Evolutionary conservation across 2,888 invertebrate species (phyloP).

Genomic region (Brachynemurus nebulosus): DNA sequence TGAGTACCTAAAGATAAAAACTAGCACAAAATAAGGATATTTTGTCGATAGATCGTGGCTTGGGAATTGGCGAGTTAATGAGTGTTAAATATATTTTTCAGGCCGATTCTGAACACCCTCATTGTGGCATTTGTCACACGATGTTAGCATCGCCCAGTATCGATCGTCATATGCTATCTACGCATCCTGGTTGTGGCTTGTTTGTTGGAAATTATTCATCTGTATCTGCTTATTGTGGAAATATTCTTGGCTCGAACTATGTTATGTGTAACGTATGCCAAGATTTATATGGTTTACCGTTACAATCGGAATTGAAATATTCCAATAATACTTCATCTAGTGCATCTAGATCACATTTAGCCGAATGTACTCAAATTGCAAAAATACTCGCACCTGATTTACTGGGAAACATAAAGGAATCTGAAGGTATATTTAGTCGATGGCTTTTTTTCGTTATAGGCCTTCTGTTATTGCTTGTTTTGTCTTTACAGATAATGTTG

Average conservation of each 20-base stretch:
- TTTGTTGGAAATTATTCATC: constrained; percentile 32
- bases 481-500: constrained; percentile 7
- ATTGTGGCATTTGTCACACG: constrained; percentile 33
- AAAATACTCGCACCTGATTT: constrained; percentile 29
- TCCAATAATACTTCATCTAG: not conserved
- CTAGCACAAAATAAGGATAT: too few relatives aligned
- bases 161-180: constrained; percentile 32
- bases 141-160: constrained; percentile 29
- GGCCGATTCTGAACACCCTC: not conserved
- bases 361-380: constrained; percentile 13
- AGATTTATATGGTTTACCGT: constrained; percentile 29
- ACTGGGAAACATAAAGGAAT: constrained; percentile 23
- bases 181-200: constrained; percentile 42
- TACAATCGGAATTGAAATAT: constrained; percentile 9
- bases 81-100: too few relatives aligned
- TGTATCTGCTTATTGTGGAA: constrained; percentile 37
- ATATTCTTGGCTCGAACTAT: constrained; percentile 32
- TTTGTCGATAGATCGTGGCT: too few relatives aligned
- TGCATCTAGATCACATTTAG: constrained; percentile 7
- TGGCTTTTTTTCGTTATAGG: too few relatives aligned
- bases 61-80: too few relatives aligned
- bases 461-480: not conserved
- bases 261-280: constrained; percentile 38
- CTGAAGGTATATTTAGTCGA: constrained; percentile 2
- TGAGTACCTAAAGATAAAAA: too few relatives aligned